Percentiles rank a stretch among this genome's conserved stretches.
These are phyloP conservation scores for Balearica regulorum DNA, from an alignment of 2,797 vertebrate genomes.

Conservation along the genomic window DNA sequence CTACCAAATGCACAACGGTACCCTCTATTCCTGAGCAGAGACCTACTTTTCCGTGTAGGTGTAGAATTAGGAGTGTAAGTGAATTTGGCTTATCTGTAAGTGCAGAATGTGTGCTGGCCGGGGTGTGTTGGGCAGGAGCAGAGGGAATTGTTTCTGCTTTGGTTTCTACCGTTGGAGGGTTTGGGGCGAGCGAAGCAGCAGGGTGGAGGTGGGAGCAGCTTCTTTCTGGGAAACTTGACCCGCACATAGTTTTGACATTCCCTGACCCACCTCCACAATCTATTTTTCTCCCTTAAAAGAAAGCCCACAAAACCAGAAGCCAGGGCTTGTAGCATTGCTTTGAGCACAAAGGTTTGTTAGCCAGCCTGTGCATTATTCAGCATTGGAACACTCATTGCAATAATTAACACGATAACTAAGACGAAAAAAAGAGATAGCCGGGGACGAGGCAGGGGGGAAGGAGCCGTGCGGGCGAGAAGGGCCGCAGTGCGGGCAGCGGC, in stretches of 20 bases:
- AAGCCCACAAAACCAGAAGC: not conserved
- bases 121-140: not conserved
- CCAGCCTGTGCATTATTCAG: constrained; percentile 15
- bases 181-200: not conserved
- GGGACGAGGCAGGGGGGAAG: not conserved
- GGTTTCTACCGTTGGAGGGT: accelerated
- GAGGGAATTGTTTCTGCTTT: not conserved
- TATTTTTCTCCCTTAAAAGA: not conserved
- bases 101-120: not conserved
- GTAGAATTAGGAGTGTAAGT: not conserved
- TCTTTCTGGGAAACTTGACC: not conserved
- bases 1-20: accelerated
- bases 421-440: not conserved
- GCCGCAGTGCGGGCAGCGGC: not conserved
- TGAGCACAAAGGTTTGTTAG: not conserved
- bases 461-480: not conserved
- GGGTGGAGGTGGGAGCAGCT: not conserved
- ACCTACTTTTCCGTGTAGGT: not conserved
- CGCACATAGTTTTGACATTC: not conserved
- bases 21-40: not conserved
- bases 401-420: not conserved
- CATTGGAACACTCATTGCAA: not conserved
- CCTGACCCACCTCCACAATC: not conserved
- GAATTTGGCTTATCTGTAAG: not conserved
- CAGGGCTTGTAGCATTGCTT: not conserved